Evolutionary conservation across 2,797 vertebrate species (phyloP).

Genomic region (Okamejei kenojei): DNA sequence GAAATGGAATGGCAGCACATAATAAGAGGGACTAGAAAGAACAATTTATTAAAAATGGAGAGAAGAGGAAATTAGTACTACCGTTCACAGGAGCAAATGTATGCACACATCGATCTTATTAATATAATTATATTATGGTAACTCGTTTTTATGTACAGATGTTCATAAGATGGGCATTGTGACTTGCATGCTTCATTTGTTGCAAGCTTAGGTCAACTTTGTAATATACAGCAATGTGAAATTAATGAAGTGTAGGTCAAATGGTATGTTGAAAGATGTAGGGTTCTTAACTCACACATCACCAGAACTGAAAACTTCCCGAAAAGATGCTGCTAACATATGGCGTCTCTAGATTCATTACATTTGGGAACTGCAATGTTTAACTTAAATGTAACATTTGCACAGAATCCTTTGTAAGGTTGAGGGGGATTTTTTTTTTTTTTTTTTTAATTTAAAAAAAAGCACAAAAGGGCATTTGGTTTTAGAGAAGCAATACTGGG

Average conservation of each 20-base stretch:
- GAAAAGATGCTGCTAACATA: background rate
- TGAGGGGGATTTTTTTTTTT: background rate
- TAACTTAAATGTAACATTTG: background rate
- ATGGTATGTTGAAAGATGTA: background rate
- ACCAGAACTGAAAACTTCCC: background rate
- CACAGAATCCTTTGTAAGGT: background rate
- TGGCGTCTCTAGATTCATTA: background rate
- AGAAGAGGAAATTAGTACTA: too few relatives aligned
- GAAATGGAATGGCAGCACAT: too few relatives aligned
- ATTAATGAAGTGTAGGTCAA: background rate
- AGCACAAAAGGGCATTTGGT: background rate
- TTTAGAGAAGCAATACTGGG: background rate
- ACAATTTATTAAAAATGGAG: too few relatives aligned
- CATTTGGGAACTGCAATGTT: background rate
- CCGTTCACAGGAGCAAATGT: too few relatives aligned
- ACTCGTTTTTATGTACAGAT: too few relatives aligned
- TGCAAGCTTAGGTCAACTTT: background rate
- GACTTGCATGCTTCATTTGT: too few relatives aligned
- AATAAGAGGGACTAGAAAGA: too few relatives aligned
- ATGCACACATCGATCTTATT: too few relatives aligned
- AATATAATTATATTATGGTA: too few relatives aligned
- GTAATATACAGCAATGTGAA: background rate
- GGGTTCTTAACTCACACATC: background rate
- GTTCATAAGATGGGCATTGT: too few relatives aligned
- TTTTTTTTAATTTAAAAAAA: background rate